Percentiles rank a stretch among this genome's conserved stretches.
These are phyloP conservation scores for Hipparchia sbordonii DNA, from an alignment of 2,888 invertebrate genomes.

Conservation along the genomic window DNA sequence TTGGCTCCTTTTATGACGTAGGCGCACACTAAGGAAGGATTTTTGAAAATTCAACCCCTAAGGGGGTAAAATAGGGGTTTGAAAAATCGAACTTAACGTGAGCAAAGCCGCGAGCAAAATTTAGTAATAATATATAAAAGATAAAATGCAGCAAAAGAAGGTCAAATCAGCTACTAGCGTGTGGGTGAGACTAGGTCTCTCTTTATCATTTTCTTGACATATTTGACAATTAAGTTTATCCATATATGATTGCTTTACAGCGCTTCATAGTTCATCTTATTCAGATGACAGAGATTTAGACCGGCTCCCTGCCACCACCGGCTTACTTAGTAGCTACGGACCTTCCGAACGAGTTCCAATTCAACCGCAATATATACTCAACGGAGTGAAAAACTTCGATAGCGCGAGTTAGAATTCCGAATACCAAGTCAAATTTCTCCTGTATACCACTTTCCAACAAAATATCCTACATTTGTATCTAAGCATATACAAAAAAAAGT, in stretches of 20 bases:
- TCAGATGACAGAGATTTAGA: slow-evolving; percentile 72
- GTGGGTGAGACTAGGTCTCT: slow-evolving; percentile 75
- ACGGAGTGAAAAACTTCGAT: slow-evolving; percentile 50
- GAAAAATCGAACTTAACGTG: too few species aligned
- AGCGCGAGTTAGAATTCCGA: slow-evolving; percentile 64
- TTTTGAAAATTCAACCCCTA: too few species aligned
- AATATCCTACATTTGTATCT: not conserved
- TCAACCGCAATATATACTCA: slow-evolving; percentile 44
- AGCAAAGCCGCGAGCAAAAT: too few species aligned
- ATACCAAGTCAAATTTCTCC: slow-evolving; percentile 41
- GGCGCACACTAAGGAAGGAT: too few species aligned
- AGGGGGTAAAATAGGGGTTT: too few species aligned
- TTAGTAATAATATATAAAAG: too few species aligned
- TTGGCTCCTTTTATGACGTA: too few species aligned
- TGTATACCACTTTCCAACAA: not conserved
- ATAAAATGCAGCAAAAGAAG: slow-evolving; percentile 58
- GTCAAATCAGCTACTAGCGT: slow-evolving; percentile 78
- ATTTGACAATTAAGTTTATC: slow-evolving; percentile 64
- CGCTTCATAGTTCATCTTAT: slow-evolving; percentile 49
- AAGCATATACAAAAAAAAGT: not conserved
- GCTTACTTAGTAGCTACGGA: slow-evolving; percentile 79
- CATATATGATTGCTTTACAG: slow-evolving; percentile 69
- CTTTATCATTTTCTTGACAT: slow-evolving; percentile 73
- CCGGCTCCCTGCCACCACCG: slow-evolving; percentile 75
- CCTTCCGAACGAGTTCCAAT: slow-evolving; percentile 50